These are phyloP conservation scores for Melipona beecheii DNA, from an alignment of 2,888 invertebrate genomes.

Conservation along the genomic window DNA sequence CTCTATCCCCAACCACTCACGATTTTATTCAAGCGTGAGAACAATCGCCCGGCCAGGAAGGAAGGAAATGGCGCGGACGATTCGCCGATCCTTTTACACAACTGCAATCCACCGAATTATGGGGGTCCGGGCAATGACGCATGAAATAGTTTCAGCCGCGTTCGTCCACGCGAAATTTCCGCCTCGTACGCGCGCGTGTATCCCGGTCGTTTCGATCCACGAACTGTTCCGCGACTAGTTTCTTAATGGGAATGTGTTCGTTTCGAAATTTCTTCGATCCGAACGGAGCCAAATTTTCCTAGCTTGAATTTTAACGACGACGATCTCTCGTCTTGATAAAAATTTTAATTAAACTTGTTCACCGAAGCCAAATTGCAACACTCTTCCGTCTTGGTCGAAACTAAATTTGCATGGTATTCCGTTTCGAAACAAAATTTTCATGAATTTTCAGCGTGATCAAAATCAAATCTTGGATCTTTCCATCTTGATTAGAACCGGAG, in stretches of 20 bases:
- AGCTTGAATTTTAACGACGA: too few relatives aligned
- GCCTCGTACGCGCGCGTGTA: background rate
- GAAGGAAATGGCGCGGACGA: background rate
- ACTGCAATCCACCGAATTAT: constrained; percentile 2
- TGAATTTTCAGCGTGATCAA: too few relatives aligned
- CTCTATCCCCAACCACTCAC: background rate
- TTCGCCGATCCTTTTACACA: background rate
- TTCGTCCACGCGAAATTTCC: background rate
- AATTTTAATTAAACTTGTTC: too few relatives aligned
- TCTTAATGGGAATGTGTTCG: background rate
- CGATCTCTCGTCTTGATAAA: too few relatives aligned
- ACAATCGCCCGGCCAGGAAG: background rate
- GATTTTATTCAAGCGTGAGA: background rate
- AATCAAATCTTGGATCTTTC: too few relatives aligned
- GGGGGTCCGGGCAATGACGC: background rate
- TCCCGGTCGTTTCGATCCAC: background rate
- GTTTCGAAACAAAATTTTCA: too few relatives aligned
- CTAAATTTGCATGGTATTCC: too few relatives aligned
- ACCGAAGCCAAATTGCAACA: too few relatives aligned
- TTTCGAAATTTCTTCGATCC: too few relatives aligned
- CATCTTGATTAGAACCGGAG: too few relatives aligned
- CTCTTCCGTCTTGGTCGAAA: too few relatives aligned
- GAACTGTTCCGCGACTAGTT: background rate
- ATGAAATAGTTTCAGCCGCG: background rate
- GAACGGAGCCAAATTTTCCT: too few relatives aligned